Conservation (phyloP, 2,113 vertebrate species). For the Melanostigma gelatinosum region DNA sequence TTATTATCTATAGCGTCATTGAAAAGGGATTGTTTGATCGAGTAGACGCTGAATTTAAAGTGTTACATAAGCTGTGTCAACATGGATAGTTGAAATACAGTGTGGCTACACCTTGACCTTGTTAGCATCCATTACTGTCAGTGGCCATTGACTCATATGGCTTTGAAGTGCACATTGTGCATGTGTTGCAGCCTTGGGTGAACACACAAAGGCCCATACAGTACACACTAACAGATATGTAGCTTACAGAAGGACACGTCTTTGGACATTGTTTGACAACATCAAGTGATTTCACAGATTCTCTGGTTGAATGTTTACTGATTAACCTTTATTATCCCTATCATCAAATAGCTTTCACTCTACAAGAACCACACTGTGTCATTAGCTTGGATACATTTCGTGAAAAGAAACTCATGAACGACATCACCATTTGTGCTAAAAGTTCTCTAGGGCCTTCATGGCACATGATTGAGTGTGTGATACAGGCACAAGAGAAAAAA, state of each 20-base stretch:
- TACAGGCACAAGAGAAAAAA: no score
- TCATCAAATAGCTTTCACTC: neutral
- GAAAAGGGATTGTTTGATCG: conserved; percentile 13
- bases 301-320: neutral
- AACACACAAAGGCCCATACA: neutral
- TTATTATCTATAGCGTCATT: neutral
- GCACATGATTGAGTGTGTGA: neutral
- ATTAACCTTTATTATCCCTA: neutral
- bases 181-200: conserved; percentile 1
- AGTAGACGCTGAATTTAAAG: conserved; percentile 3
- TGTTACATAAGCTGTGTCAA: conserved; percentile 8
- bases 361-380: neutral
- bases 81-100: neutral
- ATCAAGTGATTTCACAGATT: neutral
- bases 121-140: neutral
- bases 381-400: neutral
- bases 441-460: neutral
- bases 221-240: neutral
- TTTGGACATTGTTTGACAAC: neutral
- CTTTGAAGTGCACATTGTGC: neutral
- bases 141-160: neutral
- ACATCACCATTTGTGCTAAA: neutral
- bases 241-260: neutral
- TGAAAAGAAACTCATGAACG: neutral
- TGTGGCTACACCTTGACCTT: conserved; percentile 32